Evolutionary conservation across 2,113 vertebrate species (phyloP), one percentile per base, ranked within the genome.

Genomic region (Lepidothrix coronata): DNA sequence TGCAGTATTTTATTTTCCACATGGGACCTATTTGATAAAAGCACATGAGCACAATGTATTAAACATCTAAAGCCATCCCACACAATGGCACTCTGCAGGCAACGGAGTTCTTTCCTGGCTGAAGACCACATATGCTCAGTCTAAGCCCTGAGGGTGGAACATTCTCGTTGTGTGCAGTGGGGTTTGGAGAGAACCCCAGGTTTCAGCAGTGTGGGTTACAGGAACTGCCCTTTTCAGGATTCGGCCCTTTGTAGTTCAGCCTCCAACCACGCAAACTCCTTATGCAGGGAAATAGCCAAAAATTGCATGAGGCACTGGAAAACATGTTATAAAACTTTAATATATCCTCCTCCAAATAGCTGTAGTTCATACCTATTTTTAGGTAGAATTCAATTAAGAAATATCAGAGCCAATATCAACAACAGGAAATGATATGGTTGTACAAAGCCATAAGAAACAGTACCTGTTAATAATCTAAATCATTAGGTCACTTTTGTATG

Each of bases 231-330:
- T 58, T 92, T 84, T 63, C 58, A 81, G 76, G 52, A 89, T 81
- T 86, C 68, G 49, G 46, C 78, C 78, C 63, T 95, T 82, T 87
- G 80, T 65, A 94, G 80, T 84, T 93, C 83, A 90, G 6, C 58
- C 71, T 91, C 65, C 82, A 67, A 71, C 65, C 48, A 89, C 4
- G 0, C 52, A 71, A 81, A 72, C 37, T 77, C 66, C 63, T 89
- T 90, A 71, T 91, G 54, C 74, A 77, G 74, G 75, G 67, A 73
- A 95, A 89, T 54, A 91, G 71, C 41, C 78, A 91, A 89, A 54
- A 76, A 85, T 89, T 85, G 30, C 67, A 87, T 68, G 58, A 95
- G 71, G 43, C 66, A 35, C 37, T 66, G 62, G 55, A 70, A 95
- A 93, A 85, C 22, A 52, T 33, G 51, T 27, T 84, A 71, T 54